Conservation (phyloP, 2,888 invertebrate genomes). For the Ommatoiulus sabulosus region DNA sequence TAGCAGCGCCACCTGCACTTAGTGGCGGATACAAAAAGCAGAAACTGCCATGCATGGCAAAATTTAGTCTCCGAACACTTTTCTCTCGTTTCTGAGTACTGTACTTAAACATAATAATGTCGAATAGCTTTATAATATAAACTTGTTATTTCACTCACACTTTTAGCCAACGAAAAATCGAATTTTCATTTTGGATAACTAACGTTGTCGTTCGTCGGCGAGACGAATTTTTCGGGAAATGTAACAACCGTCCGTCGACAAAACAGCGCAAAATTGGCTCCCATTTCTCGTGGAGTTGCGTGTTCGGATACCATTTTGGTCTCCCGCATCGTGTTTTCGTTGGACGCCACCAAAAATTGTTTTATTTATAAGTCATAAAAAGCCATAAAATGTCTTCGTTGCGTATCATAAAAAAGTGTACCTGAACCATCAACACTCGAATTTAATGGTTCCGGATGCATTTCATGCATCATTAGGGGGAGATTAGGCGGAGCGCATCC, state of each 20-base stretch:
- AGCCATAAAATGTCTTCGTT: slow-evolving; percentile 46
- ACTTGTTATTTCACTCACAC: too few relatives aligned
- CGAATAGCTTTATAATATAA: too few relatives aligned
- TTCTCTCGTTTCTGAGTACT: too few relatives aligned
- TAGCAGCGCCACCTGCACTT: too few relatives aligned
- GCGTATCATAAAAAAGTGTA: slow-evolving; percentile 42
- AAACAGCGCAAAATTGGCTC: not conserved
- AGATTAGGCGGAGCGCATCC: slow-evolving; percentile 26
- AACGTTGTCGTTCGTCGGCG: not conserved
- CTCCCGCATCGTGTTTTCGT: not conserved
- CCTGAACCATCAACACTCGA: slow-evolving; percentile 49
- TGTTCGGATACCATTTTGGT: not conserved
- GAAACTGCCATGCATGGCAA: too few relatives aligned
- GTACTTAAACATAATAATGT: too few relatives aligned
- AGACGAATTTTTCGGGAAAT: not conserved
- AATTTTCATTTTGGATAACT: too few relatives aligned
- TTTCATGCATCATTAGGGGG: slow-evolving; percentile 50
- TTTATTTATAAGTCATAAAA: slow-evolving; percentile 52
- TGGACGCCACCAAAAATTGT: slow-evolving; percentile 34
- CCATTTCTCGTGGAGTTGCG: not conserved
- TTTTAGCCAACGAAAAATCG: too few relatives aligned
- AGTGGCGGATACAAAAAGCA: too few relatives aligned
- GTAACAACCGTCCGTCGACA: not conserved
- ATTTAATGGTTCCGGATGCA: slow-evolving; percentile 50
- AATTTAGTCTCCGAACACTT: too few relatives aligned